Conservation (phyloP, 2,888 invertebrate species). For the Drosophila histrio region DNA sequence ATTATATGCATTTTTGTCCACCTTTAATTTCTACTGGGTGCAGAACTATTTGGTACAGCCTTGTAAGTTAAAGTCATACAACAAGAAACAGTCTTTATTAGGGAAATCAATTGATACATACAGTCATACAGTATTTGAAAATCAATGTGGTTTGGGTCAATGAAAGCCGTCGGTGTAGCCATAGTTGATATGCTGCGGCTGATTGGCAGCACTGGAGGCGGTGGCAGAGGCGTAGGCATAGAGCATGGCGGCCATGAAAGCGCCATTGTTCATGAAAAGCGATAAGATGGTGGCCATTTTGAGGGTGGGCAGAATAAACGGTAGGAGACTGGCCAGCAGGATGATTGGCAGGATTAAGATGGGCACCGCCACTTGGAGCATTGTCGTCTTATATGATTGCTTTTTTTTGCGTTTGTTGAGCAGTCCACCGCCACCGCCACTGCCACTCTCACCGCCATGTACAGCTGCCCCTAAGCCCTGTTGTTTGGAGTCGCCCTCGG, state of each 20-base stretch:
- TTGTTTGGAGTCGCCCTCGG: slow-evolving; percentile 71
- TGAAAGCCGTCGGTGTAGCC: slow-evolving; percentile 63
- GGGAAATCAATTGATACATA: background rate
- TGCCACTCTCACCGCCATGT: slow-evolving; percentile 19
- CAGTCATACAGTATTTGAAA: background rate
- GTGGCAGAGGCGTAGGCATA: slow-evolving; percentile 71
- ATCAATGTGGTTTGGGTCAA: slow-evolving; percentile 26
- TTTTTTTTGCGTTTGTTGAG: slow-evolving; percentile 68
- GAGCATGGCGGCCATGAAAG: slow-evolving; percentile 86
- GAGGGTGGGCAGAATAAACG: slow-evolving; percentile 88
- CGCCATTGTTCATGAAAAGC: slow-evolving; percentile 88
- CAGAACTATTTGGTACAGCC: too few species aligned
- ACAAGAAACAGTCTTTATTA: slow-evolving; percentile 64
- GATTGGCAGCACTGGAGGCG: slow-evolving; percentile 71
- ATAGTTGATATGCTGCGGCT: slow-evolving; percentile 81
- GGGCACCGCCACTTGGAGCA: slow-evolving; percentile 85
- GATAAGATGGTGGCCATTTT: slow-evolving; percentile 88
- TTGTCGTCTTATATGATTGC: slow-evolving; percentile 71
- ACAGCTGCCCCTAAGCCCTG: slow-evolving; percentile 40
- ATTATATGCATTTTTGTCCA: too few species aligned
- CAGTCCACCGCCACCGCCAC: slow-evolving; percentile 25
- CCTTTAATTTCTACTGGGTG: too few species aligned
- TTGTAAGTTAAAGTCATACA: slow-evolving; percentile 26
- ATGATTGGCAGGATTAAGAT: slow-evolving; percentile 87
- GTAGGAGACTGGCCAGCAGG: slow-evolving; percentile 88